These are phyloP conservation scores for Graptemys geographica DNA, from an alignment of 2,797 vertebrate species.

Conservation along the genomic window DNA sequence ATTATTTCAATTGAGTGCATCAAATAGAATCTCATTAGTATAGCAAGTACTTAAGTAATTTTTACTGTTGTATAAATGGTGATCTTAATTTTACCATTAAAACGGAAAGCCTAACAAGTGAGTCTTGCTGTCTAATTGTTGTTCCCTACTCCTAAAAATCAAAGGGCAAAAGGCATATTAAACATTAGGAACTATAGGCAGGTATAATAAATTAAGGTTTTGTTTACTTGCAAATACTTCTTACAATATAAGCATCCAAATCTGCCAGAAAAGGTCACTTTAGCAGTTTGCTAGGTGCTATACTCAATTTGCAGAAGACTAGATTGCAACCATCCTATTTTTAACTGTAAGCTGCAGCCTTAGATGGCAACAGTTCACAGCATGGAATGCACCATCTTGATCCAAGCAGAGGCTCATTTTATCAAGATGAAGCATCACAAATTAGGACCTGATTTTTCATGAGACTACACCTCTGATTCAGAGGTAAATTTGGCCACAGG, in stretches of 20 bases:
- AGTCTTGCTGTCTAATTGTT: slow-evolving; percentile 38
- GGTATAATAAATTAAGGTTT: not conserved
- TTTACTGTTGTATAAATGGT: not conserved
- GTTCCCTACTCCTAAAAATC: slow-evolving; percentile 2
- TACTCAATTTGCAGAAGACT: not conserved
- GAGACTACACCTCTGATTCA: not conserved
- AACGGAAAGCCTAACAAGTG: slow-evolving; percentile 30
- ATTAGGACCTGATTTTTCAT: not conserved
- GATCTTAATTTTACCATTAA: slow-evolving; percentile 21
- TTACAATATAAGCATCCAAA: not conserved
- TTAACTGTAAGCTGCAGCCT: not conserved
- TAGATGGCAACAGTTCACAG: not conserved
- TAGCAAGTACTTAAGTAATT: not conserved
- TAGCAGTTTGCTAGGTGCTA: not conserved
- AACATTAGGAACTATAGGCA: not conserved
- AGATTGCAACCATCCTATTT: fast-evolving
- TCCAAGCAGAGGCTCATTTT: not conserved
- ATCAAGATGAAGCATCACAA: not conserved
- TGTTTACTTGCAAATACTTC: not conserved
- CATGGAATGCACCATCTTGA: not conserved
- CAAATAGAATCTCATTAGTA: not conserved
- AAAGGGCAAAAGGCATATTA: not conserved
- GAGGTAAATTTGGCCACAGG: not conserved
- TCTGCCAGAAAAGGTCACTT: not conserved
- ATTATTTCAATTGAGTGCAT: not conserved